These are phyloP conservation scores for Mesoclemmys tuberculata DNA, from an alignment of 2,113 vertebrate genomes.

Conservation along the genomic window DNA sequence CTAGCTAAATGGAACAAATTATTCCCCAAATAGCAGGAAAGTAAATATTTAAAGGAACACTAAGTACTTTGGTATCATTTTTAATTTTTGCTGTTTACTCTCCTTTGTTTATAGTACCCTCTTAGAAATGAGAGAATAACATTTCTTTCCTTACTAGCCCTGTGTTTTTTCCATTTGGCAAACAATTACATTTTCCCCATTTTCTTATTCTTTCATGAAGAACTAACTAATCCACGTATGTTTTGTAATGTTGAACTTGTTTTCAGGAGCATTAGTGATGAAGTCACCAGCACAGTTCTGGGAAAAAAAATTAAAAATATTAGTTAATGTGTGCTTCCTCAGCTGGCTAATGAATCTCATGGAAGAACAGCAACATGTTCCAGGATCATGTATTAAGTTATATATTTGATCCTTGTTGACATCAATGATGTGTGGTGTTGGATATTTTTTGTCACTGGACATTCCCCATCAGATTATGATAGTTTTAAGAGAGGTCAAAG, in stretches of 20 bases:
- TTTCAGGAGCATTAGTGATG: neutral
- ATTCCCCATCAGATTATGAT: neutral
- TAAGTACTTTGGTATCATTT: slow-evolving; percentile 12
- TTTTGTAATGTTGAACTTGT: slow-evolving; percentile 50
- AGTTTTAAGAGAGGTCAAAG: neutral
- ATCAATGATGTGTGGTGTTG: neutral
- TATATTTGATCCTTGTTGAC: neutral
- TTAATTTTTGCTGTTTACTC: slow-evolving; percentile 43
- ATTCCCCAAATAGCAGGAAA: slow-evolving; percentile 62
- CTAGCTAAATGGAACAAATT: slow-evolving; percentile 70
- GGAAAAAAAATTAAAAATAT: slow-evolving; percentile 4
- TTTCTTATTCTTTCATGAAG: slow-evolving; percentile 2
- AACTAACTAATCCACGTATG: neutral
- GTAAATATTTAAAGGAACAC: slow-evolving; percentile 68
- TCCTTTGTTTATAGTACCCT: slow-evolving; percentile 49
- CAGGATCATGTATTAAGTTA: neutral
- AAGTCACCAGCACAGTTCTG: slow-evolving; percentile 36
- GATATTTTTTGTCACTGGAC: neutral
- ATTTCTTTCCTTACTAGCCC: slow-evolving; percentile 36
- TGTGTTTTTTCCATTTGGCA: neutral
- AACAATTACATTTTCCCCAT: neutral
- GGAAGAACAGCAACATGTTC: neutral
- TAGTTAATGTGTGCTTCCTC: neutral
- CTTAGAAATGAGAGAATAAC: slow-evolving; percentile 40
- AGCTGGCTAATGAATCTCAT: neutral